Conservation (phyloP, 1,140 invertebrate species). For the Nasonia giraulti region DNA sequence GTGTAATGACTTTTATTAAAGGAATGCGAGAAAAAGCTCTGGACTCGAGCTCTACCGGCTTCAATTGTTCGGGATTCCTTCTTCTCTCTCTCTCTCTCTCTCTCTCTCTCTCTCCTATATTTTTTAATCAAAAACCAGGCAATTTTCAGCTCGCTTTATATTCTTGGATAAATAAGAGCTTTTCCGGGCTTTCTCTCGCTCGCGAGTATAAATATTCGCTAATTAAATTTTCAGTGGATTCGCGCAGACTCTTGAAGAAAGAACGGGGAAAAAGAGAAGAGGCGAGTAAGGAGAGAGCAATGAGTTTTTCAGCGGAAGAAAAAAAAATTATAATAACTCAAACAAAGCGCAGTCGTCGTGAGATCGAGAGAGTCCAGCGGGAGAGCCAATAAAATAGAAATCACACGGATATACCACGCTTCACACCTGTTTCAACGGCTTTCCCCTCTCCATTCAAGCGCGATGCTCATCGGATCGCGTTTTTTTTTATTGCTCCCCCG, state of each 20-base stretch:
- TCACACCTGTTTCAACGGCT: not conserved
- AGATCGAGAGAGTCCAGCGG: not conserved
- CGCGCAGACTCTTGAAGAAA: not conserved
- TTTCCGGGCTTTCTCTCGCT: too few relatives aligned
- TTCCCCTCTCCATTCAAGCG: not conserved
- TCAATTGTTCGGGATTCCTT: too few relatives aligned
- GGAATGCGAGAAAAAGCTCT: too few relatives aligned
- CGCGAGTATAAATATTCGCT: too few relatives aligned
- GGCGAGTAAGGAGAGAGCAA: too few relatives aligned
- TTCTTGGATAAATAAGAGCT: not conserved
- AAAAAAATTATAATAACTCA: not conserved
- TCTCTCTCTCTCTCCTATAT: too few relatives aligned
- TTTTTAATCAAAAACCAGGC: too few relatives aligned
- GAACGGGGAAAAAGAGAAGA: not conserved
- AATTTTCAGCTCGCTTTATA: not conserved
- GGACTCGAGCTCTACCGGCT: too few relatives aligned
- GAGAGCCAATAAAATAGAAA: not conserved
- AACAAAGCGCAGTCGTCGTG: not conserved
- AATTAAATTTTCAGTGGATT: too few relatives aligned
- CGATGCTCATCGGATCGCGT: not conserved
- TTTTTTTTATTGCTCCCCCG: not conserved
- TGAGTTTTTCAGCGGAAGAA: too few relatives aligned
- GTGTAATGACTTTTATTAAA: slow-evolving; percentile 39
- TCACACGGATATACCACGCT: not conserved
- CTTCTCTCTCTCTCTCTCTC: too few relatives aligned